These are phyloP conservation scores for Scomber colias DNA, from an alignment of 2,113 vertebrate genomes.

Conservation along the genomic window DNA sequence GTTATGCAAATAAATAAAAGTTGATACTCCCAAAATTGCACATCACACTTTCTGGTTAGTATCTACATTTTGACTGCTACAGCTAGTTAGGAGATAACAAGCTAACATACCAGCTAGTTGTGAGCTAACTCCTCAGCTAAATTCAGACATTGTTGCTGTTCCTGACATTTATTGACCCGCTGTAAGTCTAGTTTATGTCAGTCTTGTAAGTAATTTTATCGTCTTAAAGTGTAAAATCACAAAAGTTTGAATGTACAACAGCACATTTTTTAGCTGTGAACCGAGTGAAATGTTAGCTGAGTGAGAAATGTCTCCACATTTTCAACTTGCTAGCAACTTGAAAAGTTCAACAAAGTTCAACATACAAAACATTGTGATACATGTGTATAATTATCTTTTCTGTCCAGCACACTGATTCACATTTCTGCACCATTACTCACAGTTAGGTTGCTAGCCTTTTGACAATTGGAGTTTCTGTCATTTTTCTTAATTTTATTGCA, in stretches of 20 bases:
- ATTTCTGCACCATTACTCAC: not conserved
- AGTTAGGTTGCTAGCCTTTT: conserved; percentile 9
- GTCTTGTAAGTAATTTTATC: not conserved
- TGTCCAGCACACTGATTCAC: not conserved
- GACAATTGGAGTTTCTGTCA: no score
- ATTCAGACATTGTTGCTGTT: not conserved
- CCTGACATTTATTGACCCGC: not conserved
- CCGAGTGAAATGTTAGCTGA: conserved; percentile 4
- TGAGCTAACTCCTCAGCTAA: not conserved
- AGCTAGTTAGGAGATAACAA: no score
- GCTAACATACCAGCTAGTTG: no score
- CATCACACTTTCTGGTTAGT: not conserved
- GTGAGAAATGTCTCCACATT: not conserved
- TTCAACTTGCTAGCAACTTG: not conserved
- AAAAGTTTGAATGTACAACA: not conserved
- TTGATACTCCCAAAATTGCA: not conserved
- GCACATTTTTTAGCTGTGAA: not conserved
- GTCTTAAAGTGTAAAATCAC: not conserved
- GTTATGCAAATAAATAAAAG: no score
- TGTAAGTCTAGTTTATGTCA: no score
- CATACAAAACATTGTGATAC: not conserved
- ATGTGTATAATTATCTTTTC: not conserved
- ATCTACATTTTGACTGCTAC: no score
- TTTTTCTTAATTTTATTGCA: conserved; percentile 15
- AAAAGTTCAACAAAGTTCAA: not conserved